Percentiles rank a stretch among this genome's conserved stretches.
These are phyloP conservation scores for Premnoplex brunnescens DNA, from an alignment of 2,797 vertebrate species.

Conservation along the genomic window DNA sequence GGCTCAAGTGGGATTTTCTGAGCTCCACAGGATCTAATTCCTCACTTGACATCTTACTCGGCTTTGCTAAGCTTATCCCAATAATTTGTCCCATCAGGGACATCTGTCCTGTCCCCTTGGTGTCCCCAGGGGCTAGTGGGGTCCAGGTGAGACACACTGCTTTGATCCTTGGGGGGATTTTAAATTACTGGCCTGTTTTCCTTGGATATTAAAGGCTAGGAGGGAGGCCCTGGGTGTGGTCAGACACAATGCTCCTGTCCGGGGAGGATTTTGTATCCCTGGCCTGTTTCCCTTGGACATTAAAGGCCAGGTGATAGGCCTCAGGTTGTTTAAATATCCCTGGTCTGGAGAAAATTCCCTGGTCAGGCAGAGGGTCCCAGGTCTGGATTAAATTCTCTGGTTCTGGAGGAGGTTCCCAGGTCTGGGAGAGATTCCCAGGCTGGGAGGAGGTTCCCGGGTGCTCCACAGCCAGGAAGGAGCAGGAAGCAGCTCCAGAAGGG, in stretches of 20 bases:
- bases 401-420: background rate
- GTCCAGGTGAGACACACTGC: fast-evolving
- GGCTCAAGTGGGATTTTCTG: fast-evolving
- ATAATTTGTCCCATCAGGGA: background rate
- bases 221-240: fast-evolving
- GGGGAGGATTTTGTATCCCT: background rate
- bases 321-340: background rate
- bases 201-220: background rate
- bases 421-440: background rate
- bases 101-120: background rate
- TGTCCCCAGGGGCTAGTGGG: background rate
- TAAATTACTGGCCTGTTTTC: background rate
- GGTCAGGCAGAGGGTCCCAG: background rate
- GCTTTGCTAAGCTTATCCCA: background rate
- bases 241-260: background rate
- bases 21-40: background rate
- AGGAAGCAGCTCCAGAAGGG: background rate
- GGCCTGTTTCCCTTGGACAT: background rate
- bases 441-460: too few species aligned
- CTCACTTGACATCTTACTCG: fast-evolving
- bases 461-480: background rate
- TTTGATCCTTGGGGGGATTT: background rate
- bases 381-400: background rate
- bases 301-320: background rate
- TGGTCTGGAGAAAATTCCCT: background rate